These are phyloP conservation scores for Plebejus argus DNA, from an alignment of 2,888 invertebrate species.

Conservation along the genomic window DNA sequence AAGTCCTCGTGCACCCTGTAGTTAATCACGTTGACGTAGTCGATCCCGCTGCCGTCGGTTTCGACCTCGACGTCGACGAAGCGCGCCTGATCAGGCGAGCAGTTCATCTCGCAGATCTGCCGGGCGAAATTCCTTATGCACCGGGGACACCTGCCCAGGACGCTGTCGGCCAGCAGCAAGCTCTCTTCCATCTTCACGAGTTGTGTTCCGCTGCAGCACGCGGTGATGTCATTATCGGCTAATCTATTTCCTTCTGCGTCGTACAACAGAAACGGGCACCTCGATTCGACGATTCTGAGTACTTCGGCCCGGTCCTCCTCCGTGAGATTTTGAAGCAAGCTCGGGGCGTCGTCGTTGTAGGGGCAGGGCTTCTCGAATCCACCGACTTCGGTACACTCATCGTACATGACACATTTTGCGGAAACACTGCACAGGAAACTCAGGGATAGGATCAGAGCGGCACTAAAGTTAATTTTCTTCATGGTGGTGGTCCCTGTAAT, in stretches of 20 bases:
- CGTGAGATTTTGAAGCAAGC: slow-evolving; percentile 53
- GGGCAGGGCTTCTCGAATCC: slow-evolving; percentile 56
- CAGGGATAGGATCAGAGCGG: slow-evolving; percentile 46
- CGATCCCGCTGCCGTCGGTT: slow-evolving; percentile 45
- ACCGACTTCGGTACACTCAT: slow-evolving; percentile 53
- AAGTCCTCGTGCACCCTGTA: slow-evolving; percentile 81
- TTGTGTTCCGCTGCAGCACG: slow-evolving; percentile 84
- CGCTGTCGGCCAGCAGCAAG: slow-evolving; percentile 82
- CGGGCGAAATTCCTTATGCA: slow-evolving; percentile 89
- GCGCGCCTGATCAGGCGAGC: slow-evolving; percentile 85
- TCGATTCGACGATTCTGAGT: slow-evolving; percentile 63
- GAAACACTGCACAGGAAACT: slow-evolving; percentile 49
- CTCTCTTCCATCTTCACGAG: slow-evolving; percentile 74
- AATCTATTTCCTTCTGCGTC: slow-evolving; percentile 60
- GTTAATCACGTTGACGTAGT: slow-evolving; percentile 73
- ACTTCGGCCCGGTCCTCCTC: slow-evolving; percentile 58
- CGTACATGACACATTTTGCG: slow-evolving; percentile 61
- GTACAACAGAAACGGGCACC: slow-evolving; percentile 83
- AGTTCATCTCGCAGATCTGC: slow-evolving; percentile 91
- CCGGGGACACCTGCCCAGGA: slow-evolving; percentile 90
- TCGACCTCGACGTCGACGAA: slow-evolving; percentile 56
- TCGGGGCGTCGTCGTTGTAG: slow-evolving; percentile 50
- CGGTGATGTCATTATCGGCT: slow-evolving; percentile 59
- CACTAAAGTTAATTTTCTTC: neutral
- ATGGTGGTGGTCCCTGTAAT: neutral